Evolutionary conservation across 1,140 invertebrate species (phyloP).

Genomic region (Nixonia krombeini): DNA sequence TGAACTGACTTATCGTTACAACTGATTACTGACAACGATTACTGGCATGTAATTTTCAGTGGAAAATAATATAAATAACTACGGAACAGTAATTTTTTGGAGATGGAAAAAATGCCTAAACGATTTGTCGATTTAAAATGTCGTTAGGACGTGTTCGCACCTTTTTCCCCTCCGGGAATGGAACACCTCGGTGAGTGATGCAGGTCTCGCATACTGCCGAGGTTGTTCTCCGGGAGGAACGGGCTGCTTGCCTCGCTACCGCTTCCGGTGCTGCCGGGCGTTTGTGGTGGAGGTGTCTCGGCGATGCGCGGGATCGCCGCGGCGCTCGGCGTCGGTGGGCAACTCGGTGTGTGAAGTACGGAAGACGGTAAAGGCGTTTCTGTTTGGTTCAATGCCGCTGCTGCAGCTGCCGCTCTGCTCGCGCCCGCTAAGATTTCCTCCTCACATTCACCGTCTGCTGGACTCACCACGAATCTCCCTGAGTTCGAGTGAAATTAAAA

Average conservation of each 20-base stretch:
- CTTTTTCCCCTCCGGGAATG: slow-evolving; percentile 66
- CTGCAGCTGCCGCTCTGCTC: slow-evolving; percentile 6
- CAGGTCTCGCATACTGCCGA: slow-evolving; percentile 49
- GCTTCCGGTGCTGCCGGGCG: slow-evolving; percentile 76
- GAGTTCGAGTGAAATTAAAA: slow-evolving; percentile 51
- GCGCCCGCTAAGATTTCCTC: slow-evolving; percentile 39
- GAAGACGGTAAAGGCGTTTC: slow-evolving; percentile 38
- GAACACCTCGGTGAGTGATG: slow-evolving; percentile 62
- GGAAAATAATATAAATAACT: no score
- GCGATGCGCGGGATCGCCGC: slow-evolving; percentile 62
- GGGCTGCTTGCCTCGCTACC: slow-evolving; percentile 73
- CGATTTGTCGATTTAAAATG: no score
- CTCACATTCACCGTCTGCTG: slow-evolving; percentile 64
- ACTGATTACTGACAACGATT: no score
- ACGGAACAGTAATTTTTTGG: no score
- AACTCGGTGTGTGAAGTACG: slow-evolving; percentile 49
- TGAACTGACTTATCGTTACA: no score
- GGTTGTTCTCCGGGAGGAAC: slow-evolving; percentile 50
- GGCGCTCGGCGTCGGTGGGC: slow-evolving; percentile 53
- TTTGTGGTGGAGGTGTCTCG: slow-evolving; percentile 68
- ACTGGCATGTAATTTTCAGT: no score
- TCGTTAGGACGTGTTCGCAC: slow-evolving; percentile 29
- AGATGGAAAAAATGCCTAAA: no score
- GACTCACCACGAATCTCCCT: slow-evolving; percentile 71
- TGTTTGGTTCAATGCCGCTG: slow-evolving; percentile 18